Percentiles rank a stretch among this genome's conserved stretches.
These are phyloP conservation scores for Pantelozetes paolii DNA, from an alignment of 2,888 invertebrate genomes.

Conservation along the genomic window DNA sequence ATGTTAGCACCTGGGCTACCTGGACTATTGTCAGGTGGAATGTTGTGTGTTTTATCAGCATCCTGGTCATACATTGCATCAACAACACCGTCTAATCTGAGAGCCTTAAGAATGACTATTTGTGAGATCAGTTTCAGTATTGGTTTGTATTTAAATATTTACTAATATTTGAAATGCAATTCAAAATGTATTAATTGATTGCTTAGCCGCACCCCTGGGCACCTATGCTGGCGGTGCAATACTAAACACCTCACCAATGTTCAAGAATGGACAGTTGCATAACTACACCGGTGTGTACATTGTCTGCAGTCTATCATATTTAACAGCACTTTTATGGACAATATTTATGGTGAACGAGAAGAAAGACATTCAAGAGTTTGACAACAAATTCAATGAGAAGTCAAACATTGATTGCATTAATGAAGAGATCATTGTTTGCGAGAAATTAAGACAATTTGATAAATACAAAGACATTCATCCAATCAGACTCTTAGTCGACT, in stretches of 20 bases:
- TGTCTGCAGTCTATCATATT: background rate
- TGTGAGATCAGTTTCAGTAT: constrained; percentile 4
- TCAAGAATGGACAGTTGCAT: constrained; percentile 14
- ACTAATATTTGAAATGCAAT: background rate
- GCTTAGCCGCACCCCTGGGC: background rate
- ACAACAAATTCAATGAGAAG: background rate
- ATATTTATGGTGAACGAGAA: constrained; percentile 30
- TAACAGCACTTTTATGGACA: background rate
- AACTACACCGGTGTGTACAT: constrained; percentile 28
- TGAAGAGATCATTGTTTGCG: background rate
- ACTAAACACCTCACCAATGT: background rate
- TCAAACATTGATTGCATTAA: background rate
- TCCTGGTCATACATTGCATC: constrained; percentile 31
- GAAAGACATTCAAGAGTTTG: background rate
- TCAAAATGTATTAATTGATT: background rate
- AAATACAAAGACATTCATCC: constrained; percentile 7
- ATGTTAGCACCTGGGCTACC: too few species aligned
- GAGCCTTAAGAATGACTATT: constrained; percentile 23
- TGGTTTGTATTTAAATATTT: constrained; percentile 16
- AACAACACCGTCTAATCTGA: constrained; percentile 33
- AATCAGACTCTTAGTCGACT: constrained; percentile 17
- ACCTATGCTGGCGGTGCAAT: constrained; percentile 15
- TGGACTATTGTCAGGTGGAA: background rate
- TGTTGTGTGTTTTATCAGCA: background rate
- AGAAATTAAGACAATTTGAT: background rate